A percentile compares a stretch with the other conserved stretches of the same genome.
Evolutionary conservation across 2,113 vertebrate species (phyloP).

Genomic region (Platycercus adscitus): DNA sequence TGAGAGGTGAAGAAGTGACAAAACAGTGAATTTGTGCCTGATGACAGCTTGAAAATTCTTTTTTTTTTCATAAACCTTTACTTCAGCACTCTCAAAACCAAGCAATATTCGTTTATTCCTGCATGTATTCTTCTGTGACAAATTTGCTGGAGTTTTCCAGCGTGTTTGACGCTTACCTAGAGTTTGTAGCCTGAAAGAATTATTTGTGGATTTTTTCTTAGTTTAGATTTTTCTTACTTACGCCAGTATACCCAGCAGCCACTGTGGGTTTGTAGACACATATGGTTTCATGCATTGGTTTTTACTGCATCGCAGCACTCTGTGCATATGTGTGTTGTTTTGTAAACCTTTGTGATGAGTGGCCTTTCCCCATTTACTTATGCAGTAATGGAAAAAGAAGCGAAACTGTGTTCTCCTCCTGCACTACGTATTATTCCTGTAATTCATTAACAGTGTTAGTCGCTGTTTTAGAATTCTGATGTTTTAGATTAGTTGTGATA

Average conservation of each 20-base stretch:
- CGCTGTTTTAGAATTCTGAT: neutral
- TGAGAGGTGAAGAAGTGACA: neutral
- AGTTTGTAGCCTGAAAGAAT: neutral
- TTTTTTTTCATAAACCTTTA: neutral
- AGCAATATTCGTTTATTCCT: neutral
- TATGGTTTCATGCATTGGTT: rapidly evolving
- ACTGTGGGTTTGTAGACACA: neutral
- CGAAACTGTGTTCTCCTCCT: neutral
- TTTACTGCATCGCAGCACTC: neutral
- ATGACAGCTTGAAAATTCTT: neutral
- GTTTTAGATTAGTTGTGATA: neutral
- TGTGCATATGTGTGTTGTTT: neutral
- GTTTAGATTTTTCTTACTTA: neutral
- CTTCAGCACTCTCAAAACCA: neutral
- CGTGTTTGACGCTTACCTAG: neutral
- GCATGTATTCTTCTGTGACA: neutral
- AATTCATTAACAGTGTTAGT: neutral
- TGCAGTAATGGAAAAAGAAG: neutral
- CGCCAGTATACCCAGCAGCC: neutral
- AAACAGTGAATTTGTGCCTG: neutral
- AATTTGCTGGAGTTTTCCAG: neutral
- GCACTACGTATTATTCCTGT: neutral
- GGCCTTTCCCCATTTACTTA: neutral
- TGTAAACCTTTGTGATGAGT: neutral
- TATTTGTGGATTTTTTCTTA: neutral